Evolutionary conservation across 1,140 invertebrate species (phyloP).

Genomic region (Drosophila burlai): DNA sequence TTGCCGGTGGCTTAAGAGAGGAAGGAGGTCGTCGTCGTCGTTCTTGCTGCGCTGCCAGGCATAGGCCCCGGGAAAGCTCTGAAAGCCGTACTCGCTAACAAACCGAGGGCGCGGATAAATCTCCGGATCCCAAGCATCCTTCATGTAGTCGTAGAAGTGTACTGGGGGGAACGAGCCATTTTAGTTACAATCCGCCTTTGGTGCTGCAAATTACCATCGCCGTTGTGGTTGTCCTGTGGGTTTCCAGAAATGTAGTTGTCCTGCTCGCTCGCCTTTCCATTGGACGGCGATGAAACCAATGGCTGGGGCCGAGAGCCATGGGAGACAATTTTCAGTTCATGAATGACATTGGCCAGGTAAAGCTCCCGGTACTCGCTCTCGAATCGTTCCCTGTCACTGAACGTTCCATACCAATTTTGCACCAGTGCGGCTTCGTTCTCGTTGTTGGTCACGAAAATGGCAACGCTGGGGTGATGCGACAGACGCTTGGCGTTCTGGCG

Average conservation of each 20-base stretch:
- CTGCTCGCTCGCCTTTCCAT: constrained; percentile 93
- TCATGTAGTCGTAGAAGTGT: constrained; percentile 96
- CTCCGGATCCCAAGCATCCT: constrained; percentile 92
- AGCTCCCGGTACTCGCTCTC: constrained; percentile 94
- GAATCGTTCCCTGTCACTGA: constrained; percentile 87
- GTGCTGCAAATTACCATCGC: constrained; percentile 89
- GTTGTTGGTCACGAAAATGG: constrained; percentile 98
- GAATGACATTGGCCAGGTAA: constrained; percentile 92
- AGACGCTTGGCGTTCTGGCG: constrained; percentile 93
- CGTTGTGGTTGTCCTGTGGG: constrained; percentile 92
- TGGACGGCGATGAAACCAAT: constrained; percentile 94
- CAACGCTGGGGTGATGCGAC: constrained; percentile 95
- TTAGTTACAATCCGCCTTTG: neutral
- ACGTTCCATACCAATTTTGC: constrained; percentile 93
- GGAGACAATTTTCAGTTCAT: constrained; percentile 88
- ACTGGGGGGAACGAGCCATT: constrained; percentile 87
- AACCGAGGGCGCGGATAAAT: constrained; percentile 94
- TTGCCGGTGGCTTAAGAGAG: constrained; percentile 91
- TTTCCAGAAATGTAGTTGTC: constrained; percentile 90
- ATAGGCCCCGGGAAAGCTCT: constrained; percentile 92
- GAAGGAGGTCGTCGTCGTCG: constrained; percentile 87
- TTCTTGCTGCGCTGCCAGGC: constrained; percentile 86
- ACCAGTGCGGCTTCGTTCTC: constrained; percentile 97
- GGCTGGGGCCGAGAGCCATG: constrained; percentile 65
- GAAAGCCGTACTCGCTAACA: constrained; percentile 97